These are phyloP conservation scores for Hypotaenidia okinawae DNA, from an alignment of 2,797 vertebrate genomes.

Conservation along the genomic window DNA sequence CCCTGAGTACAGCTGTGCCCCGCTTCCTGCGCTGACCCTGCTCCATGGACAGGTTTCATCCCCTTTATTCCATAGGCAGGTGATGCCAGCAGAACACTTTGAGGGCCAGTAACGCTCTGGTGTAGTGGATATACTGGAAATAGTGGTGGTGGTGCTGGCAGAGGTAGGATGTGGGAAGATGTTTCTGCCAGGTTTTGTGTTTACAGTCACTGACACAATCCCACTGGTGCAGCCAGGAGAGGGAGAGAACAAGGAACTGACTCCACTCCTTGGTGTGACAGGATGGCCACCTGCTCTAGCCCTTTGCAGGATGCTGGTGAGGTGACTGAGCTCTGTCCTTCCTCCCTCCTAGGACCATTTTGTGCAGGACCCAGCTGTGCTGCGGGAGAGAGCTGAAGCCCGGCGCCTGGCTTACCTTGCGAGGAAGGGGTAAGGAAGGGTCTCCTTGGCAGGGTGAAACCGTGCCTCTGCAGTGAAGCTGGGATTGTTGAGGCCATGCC, in stretches of 20 bases:
- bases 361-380: conserved; percentile 91
- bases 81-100: not conserved
- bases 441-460: not conserved
- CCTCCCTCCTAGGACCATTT: conserved; percentile 85
- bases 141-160: not conserved
- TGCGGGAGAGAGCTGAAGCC: conserved; percentile 90
- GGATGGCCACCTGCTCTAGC: not conserved
- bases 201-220: not conserved
- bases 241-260: not conserved
- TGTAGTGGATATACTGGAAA: not conserved
- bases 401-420: conserved; percentile 84
- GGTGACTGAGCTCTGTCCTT: not conserved
- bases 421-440: conserved; percentile 86
- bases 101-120: not conserved
- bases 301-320: not conserved
- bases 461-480: not conserved
- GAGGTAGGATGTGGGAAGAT: not conserved
- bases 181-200: not conserved
- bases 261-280: not conserved
- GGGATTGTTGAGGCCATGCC: not conserved
- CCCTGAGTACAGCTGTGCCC: not conserved
- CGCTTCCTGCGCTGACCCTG: not conserved
- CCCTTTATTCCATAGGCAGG: not conserved
- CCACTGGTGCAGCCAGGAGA: not conserved
- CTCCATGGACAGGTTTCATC: not conserved